Evolutionary conservation across 92 coral and sea anemone species (phyloP).

Genomic region (Paragorgia papillata): DNA sequence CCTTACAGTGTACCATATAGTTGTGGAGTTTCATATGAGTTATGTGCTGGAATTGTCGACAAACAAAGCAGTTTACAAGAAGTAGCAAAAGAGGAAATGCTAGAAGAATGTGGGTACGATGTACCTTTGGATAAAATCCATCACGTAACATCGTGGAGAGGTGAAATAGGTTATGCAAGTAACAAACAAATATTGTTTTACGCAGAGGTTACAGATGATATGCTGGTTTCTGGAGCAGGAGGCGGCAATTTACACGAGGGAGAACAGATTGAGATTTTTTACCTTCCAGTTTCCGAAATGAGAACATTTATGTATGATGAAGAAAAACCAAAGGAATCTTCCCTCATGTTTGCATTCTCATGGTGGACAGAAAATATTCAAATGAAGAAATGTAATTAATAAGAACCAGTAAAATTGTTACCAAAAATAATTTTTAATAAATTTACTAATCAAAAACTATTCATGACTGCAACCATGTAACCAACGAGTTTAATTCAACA

Average conservation of each 20-base stretch:
- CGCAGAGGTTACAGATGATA: conserved; percentile 88
- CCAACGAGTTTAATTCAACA: too few relatives aligned
- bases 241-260: conserved; percentile 90
- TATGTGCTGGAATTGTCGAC: conserved; percentile 97
- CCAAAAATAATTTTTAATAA: too few relatives aligned
- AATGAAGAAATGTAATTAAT: neutral
- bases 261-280: conserved; percentile 85
- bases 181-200: conserved; percentile 71
- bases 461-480: too few relatives aligned
- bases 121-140: conserved; percentile 78
- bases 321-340: conserved; percentile 70
- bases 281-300: conserved; percentile 80
- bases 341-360: conserved; percentile 93
- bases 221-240: conserved; percentile 73
- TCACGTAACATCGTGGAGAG: conserved; percentile 69
- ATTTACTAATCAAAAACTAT: too few relatives aligned
- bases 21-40: conserved; percentile 88
- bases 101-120: conserved; percentile 98
- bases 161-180: conserved; percentile 78
- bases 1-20: conserved; percentile 67
- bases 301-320: conserved; percentile 79
- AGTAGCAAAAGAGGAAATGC: conserved; percentile 80
- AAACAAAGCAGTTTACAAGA: conserved; percentile 67
- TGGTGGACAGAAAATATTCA: conserved; percentile 63
- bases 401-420: too few relatives aligned